Evolutionary conservation across 2,113 vertebrate genomes (phyloP).

Genomic region (Bucco capensis): DNA sequence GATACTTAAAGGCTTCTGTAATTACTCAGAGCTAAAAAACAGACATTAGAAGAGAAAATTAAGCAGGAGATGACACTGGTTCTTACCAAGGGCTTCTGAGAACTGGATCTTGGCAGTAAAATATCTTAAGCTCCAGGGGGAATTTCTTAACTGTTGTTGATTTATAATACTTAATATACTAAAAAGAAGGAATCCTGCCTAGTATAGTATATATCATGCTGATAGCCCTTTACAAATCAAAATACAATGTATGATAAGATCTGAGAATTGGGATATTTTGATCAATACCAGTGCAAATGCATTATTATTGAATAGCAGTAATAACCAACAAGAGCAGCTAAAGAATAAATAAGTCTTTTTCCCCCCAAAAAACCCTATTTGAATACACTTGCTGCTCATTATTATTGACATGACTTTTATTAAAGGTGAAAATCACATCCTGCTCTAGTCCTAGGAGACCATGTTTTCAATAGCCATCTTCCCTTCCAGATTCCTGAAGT

Average conservation of each 20-base stretch:
- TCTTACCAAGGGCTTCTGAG: neutral
- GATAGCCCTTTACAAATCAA: neutral
- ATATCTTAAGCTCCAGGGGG: neutral
- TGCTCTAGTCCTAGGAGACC: neutral
- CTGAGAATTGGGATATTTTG: neutral
- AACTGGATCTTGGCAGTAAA: neutral
- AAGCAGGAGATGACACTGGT: neutral
- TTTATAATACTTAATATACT: neutral
- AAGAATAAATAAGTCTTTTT: neutral
- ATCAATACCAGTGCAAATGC: neutral
- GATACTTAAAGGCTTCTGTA: neutral
- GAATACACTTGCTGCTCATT: neutral
- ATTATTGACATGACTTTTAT: neutral
- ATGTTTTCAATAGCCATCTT: neutral
- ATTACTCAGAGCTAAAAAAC: neutral
- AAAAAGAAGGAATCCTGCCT: neutral
- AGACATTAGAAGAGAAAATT: neutral
- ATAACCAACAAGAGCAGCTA: neutral
- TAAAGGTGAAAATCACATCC: neutral
- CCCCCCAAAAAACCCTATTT: neutral
- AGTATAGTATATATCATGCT: neutral
- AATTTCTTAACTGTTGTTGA: neutral
- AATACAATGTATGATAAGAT: neutral
- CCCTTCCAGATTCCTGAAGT: neutral
- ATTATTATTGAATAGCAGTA: neutral